phyloP scores from a whole-genome alignment of 2,113 vertebrate genomes.

The Nymphicus hollandicus region DNA sequence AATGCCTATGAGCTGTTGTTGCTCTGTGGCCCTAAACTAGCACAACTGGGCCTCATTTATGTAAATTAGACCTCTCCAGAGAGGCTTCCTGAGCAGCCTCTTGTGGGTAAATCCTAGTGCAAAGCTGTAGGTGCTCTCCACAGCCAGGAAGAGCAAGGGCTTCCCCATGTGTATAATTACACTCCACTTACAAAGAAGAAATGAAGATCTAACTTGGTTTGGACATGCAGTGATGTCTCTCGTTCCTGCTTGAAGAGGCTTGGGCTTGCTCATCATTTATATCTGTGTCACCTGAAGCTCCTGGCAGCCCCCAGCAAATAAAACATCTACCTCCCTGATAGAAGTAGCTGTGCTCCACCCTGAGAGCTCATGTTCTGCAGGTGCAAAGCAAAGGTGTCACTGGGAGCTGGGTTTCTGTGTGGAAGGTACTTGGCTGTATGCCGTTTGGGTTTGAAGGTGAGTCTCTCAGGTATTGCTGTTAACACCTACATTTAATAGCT shows the following conservation, averaged over 20 bases:
- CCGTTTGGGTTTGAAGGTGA: neutral
- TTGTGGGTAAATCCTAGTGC: neutral
- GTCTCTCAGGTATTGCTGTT: neutral
- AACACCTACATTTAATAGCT: neutral
- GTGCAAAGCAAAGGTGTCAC: neutral
- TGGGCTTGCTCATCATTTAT: neutral
- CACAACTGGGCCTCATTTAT: neutral
- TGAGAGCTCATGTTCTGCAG: neutral
- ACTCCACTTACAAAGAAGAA: neutral
- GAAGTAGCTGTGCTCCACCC: neutral
- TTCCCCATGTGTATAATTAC: neutral
- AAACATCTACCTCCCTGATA: neutral
- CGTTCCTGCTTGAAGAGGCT: neutral
- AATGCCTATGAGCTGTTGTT: neutral
- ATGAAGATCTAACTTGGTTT: neutral
- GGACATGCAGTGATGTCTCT: neutral
- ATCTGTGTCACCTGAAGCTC: neutral
- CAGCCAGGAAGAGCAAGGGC: neutral
- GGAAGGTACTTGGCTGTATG: neutral
- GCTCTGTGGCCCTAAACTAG: neutral
- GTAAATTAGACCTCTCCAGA: neutral
- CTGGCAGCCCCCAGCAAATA: neutral
- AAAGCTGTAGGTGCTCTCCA: neutral
- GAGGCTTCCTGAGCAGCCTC: neutral
- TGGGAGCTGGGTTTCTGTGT: accelerated